Conservation (phyloP, 2,113 vertebrate species). For the Lampris incognitus region DNA sequence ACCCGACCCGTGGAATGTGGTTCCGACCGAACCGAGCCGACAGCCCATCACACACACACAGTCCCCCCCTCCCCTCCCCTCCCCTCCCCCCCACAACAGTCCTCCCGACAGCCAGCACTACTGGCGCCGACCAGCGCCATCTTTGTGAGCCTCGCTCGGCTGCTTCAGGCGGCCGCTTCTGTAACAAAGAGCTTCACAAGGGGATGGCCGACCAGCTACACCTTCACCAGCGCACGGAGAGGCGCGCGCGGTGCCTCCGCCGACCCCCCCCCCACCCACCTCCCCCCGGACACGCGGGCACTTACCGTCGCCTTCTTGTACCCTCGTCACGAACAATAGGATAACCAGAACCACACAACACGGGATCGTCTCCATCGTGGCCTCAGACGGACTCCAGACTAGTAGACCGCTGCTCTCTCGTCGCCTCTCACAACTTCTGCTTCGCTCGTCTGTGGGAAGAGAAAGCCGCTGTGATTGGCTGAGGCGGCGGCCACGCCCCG, state of each 20-base stretch:
- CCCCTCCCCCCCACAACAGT: constrained; percentile 67
- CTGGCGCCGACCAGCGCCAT: constrained; percentile 84
- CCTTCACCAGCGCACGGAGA: not conserved
- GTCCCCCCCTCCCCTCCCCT: not conserved
- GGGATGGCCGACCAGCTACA: not conserved
- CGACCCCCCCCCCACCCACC: rapidly evolving
- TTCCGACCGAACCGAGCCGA: not conserved
- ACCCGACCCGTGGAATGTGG: not conserved
- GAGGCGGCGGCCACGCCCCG: constrained; percentile 57
- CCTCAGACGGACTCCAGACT: constrained; percentile 74
- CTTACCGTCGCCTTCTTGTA: constrained; percentile 76
- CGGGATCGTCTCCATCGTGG: constrained; percentile 79
- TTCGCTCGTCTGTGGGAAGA: constrained; percentile 35
- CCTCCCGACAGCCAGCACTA: constrained; percentile 77
- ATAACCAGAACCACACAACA: constrained; percentile 68
- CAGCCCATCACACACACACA: not conserved
- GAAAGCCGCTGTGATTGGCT: constrained; percentile 65
- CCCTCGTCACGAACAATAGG: constrained; percentile 73
- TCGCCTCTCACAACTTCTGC: constrained; percentile 67
- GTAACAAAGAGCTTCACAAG: constrained; percentile 72
- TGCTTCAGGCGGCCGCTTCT: constrained; percentile 69
- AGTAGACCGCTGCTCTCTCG: constrained; percentile 48
- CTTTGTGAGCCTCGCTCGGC: constrained; percentile 79
- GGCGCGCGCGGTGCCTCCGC: not conserved
- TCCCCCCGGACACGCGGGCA: not conserved